Percentiles rank a stretch among this genome's conserved stretches.
Evolutionary conservation across 2,888 invertebrate genomes (phyloP).

Genomic region (Dryococelus australis): DNA sequence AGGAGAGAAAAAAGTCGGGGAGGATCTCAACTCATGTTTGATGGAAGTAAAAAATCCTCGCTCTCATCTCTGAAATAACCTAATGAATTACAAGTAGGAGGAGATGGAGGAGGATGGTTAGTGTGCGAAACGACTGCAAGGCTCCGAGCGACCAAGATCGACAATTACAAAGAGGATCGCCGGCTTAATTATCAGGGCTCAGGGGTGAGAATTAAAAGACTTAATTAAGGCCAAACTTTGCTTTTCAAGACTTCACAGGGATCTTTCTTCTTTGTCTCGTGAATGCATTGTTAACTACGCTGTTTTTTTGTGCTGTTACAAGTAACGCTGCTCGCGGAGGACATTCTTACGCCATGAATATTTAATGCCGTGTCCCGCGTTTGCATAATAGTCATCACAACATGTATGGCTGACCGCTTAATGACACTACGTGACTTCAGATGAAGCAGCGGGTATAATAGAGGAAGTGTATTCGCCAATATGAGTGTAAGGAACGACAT

Average conservation of each 20-base stretch:
- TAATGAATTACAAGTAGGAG: neutral
- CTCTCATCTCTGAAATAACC: conserved; percentile 2
- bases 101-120: neutral
- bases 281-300: neutral
- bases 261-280: neutral
- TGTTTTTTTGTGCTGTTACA: no score
- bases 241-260: neutral
- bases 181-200: neutral
- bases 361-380: no score
- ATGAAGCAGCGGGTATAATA: no score
- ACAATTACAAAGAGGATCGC: conserved; percentile 16
- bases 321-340: no score
- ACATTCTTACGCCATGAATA: no score
- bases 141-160: neutral
- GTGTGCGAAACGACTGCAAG: neutral
- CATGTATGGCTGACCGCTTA: no score
- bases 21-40: neutral
- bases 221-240: conserved; percentile 7
- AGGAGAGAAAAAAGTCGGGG: neutral
- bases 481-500: no score
- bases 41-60: neutral
- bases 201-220: neutral
- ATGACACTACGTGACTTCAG: no score
- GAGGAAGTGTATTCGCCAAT: no score
- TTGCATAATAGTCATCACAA: no score